A percentile compares a stretch with the other conserved stretches of the same genome.
These are phyloP conservation scores for Plectrocnemia conspersa DNA, from an alignment of 1,140 invertebrate genomes.

Conservation along the genomic window DNA sequence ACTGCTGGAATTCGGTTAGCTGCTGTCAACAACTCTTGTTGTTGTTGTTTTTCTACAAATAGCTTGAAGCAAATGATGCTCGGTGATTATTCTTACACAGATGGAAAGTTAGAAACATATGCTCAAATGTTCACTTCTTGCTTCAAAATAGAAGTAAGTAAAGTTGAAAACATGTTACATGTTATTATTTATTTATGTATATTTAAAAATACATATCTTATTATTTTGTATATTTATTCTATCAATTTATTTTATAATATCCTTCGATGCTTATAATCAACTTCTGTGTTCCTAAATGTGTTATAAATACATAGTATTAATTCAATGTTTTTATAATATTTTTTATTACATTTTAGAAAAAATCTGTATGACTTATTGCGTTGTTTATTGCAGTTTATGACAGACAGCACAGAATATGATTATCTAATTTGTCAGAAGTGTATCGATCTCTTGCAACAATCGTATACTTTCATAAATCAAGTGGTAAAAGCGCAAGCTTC, in stretches of 20 bases:
- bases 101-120: not conserved
- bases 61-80: not conserved
- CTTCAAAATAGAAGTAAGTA: not conserved
- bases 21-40: not conserved
- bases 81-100: not conserved
- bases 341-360: not conserved
- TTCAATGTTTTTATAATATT: conserved; percentile 1
- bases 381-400: conserved; percentile 10
- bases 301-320: not conserved
- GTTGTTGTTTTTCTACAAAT: not conserved
- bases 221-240: too few relatives aligned
- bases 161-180: not conserved
- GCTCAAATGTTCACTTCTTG: not conserved
- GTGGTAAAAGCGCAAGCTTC: conserved; percentile 7
- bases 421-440: conserved; percentile 19
- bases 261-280: not conserved
- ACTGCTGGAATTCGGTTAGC: not conserved
- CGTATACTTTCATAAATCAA: conserved; percentile 5
- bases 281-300: too few relatives aligned
- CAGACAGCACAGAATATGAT: not conserved
- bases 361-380: too few relatives aligned
- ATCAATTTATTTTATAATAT: not conserved
- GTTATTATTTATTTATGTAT: not conserved
- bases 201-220: too few relatives aligned
- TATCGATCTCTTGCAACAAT: conserved; percentile 9